Conservation (phyloP, 2,797 vertebrate genomes). For the Babyrousa celebensis region DNA sequence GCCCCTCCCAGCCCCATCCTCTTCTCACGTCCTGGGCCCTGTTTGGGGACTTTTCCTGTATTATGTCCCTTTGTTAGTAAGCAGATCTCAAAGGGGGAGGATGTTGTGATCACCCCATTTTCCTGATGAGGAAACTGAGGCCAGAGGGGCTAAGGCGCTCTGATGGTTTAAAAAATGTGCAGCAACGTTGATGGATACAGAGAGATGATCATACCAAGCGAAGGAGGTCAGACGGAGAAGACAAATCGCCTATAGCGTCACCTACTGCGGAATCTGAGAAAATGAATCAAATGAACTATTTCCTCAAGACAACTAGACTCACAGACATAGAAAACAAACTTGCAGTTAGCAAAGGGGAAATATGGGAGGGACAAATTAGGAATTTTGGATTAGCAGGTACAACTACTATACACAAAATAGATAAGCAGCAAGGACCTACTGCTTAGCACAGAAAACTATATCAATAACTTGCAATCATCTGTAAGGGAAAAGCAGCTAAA, state of each 20-base stretch:
- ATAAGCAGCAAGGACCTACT: neutral
- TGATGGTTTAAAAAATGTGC: neutral
- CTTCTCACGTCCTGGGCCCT: neutral
- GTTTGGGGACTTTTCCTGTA: accelerated
- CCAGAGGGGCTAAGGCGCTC: neutral
- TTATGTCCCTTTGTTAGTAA: neutral
- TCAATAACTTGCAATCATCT: neutral
- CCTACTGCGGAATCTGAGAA: neutral
- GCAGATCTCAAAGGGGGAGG: neutral
- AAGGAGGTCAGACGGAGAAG: neutral
- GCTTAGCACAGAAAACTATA: neutral
- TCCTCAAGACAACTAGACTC: neutral
- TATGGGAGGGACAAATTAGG: neutral
- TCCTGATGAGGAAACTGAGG: neutral
- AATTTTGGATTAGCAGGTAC: neutral
- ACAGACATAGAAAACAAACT: neutral
- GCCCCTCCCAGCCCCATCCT: accelerated
- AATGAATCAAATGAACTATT: neutral
- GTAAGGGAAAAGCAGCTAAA: neutral
- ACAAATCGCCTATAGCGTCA: neutral
- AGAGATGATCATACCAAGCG: neutral
- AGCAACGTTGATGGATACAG: neutral
- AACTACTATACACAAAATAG: neutral
- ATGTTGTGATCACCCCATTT: neutral
- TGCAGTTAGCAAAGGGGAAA: neutral